These are phyloP conservation scores for Aphaenogaster floridana DNA, from an alignment of 1,140 invertebrate genomes.

Conservation along the genomic window DNA sequence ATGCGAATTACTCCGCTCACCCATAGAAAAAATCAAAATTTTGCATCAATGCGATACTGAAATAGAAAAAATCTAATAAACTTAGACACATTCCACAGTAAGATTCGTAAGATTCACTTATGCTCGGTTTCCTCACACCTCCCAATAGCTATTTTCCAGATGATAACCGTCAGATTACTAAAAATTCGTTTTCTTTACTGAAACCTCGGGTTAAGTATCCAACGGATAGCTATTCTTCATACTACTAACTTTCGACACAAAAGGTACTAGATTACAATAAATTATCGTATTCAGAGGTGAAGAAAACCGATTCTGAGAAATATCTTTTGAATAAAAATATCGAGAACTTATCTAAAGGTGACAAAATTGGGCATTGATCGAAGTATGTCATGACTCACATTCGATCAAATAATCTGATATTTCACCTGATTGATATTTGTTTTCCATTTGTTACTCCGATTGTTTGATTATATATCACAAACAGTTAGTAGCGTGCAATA, in stretches of 20 bases:
- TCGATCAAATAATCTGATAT: neutral
- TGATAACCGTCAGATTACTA: too few relatives aligned
- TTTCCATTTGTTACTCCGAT: neutral
- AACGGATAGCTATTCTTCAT: too few relatives aligned
- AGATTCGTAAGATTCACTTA: neutral
- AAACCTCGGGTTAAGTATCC: too few relatives aligned
- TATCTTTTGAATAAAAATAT: too few relatives aligned
- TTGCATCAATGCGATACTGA: neutral
- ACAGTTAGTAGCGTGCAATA: neutral
- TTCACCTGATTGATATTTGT: conserved; percentile 15
- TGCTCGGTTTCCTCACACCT: too few relatives aligned
- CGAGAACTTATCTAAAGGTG: too few relatives aligned
- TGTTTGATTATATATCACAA: neutral
- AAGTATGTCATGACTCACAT: conserved; percentile 9
- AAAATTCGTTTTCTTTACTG: too few relatives aligned
- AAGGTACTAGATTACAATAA: too few relatives aligned
- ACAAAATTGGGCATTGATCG: neutral
- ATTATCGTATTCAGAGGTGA: too few relatives aligned
- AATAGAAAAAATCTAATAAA: neutral
- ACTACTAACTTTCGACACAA: too few relatives aligned
- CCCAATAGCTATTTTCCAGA: too few relatives aligned
- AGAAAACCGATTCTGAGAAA: too few relatives aligned
- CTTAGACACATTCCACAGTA: neutral
- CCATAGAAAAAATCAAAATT: neutral
- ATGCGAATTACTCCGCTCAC: neutral